A percentile compares a stretch with the other conserved stretches of the same genome.
Evolutionary conservation across 2,888 invertebrate species (phyloP).

Genomic region (Blastobasis adustella): DNA sequence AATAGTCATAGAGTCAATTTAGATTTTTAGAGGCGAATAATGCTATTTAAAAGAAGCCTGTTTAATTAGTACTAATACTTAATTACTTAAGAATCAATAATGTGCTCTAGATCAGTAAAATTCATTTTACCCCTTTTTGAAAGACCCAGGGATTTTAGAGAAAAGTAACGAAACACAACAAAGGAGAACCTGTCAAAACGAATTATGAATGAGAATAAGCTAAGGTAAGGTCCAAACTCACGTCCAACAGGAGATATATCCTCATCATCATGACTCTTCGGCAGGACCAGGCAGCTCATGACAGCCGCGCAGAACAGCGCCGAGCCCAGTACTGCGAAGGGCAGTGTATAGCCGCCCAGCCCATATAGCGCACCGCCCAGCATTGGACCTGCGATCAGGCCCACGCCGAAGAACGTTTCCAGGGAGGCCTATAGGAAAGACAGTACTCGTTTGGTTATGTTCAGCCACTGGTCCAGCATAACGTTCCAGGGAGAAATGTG

Average conservation of each 20-base stretch:
- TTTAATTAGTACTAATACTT: no score
- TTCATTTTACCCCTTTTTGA: no score
- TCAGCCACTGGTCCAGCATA: no score
- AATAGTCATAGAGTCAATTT: no score
- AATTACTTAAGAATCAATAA: no score
- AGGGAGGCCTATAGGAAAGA: slow-evolving; percentile 77
- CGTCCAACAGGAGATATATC: slow-evolving; percentile 76
- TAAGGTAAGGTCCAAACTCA: slow-evolving; percentile 42
- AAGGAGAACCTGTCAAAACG: not conserved
- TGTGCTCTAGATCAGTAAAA: no score
- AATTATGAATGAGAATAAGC: no score
- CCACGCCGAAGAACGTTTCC: slow-evolving; percentile 92
- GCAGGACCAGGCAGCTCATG: slow-evolving; percentile 82
- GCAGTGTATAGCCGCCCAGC: slow-evolving; percentile 85
- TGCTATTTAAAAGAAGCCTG: no score
- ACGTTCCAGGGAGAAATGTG: no score
- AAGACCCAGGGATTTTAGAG: no score
- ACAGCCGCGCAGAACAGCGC: slow-evolving; percentile 84
- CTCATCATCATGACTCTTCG: slow-evolving; percentile 74
- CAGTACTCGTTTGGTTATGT: no score
- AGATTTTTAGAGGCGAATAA: no score
- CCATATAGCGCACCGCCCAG: slow-evolving; percentile 90
- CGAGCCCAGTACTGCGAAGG: slow-evolving; percentile 87
- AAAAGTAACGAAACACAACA: not conserved
- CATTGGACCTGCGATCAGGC: slow-evolving; percentile 91